Evolutionary conservation across 2,113 vertebrate species (phyloP).

Genomic region (Oreochromis aureus): DNA sequence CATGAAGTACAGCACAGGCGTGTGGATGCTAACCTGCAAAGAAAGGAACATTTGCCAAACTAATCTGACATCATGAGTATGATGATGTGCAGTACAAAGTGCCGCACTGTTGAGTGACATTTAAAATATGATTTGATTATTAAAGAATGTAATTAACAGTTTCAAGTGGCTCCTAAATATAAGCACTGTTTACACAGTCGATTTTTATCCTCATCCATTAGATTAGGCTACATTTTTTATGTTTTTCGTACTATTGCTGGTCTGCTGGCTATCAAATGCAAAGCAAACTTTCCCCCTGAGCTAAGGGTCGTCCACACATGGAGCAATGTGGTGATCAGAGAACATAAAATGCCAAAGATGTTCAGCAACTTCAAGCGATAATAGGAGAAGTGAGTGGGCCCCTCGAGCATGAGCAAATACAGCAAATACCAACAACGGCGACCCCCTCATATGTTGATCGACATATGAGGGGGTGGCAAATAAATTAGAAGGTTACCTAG

Average conservation of each 20-base stretch:
- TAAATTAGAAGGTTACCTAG: not conserved
- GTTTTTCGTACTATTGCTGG: not conserved
- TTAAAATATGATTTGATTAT: not conserved
- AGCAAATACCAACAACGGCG: not conserved
- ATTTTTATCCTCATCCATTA: not conserved
- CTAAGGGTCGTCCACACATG: fast-evolving
- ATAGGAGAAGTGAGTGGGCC: not conserved
- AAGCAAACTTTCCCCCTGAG: not conserved
- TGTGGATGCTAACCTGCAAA: not conserved
- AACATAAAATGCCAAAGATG: not conserved
- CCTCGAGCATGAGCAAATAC: not conserved
- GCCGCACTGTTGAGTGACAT: not conserved
- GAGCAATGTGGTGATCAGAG: not conserved
- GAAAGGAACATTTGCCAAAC: not conserved
- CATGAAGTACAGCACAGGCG: not conserved
- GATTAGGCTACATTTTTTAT: not conserved
- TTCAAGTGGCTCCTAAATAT: not conserved
- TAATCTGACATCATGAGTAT: not conserved
- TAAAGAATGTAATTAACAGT: not conserved
- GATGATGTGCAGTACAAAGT: not conserved
- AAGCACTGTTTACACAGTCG: fast-evolving
- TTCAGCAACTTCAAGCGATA: not conserved
- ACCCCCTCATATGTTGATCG: not conserved
- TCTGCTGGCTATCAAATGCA: not conserved
- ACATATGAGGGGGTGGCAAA: not conserved